These are phyloP conservation scores for Odontomyia ornata DNA, from an alignment of 2,888 invertebrate genomes.

Conservation along the genomic window DNA sequence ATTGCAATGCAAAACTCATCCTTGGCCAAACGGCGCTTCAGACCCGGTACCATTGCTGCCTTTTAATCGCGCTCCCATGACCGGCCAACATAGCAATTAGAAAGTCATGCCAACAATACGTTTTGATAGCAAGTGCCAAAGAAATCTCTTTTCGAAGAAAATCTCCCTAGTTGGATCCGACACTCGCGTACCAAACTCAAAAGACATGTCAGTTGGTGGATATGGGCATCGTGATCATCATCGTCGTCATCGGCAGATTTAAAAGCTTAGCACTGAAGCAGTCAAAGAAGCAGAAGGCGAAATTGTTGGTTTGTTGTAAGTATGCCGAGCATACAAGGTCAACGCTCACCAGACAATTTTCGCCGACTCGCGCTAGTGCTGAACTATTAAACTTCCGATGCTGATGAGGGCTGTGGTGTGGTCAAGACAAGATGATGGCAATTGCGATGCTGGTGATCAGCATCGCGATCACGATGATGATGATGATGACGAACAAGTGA, in stretches of 20 bases:
- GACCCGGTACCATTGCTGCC: not conserved
- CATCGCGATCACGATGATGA: too few species aligned
- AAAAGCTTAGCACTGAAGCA: slow-evolving; percentile 16
- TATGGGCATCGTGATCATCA: not conserved
- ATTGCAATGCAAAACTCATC: too few species aligned
- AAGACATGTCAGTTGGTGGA: not conserved
- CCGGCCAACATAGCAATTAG: not conserved
- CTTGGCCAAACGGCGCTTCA: too few species aligned
- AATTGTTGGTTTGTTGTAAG: slow-evolving; percentile 14
- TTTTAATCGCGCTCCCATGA: not conserved
- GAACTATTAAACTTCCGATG: slow-evolving; percentile 17
- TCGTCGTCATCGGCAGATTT: not conserved
- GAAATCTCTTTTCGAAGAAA: slow-evolving; percentile 20
- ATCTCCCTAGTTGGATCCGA: not conserved
- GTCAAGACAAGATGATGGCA: too few species aligned
- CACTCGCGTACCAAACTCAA: not conserved
- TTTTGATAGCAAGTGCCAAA: slow-evolving; percentile 9
- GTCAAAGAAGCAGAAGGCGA: slow-evolving; percentile 20
- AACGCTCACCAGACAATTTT: slow-evolving; percentile 33
- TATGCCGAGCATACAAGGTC: slow-evolving; percentile 30
- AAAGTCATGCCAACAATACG: not conserved
- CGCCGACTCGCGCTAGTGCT: not conserved
- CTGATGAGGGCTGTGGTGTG: too few species aligned
- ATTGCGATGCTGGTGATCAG: not conserved
- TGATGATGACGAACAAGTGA: slow-evolving; percentile 22